Base-by-base conservation (phyloP, 2,888 invertebrate genomes). In the Cryptocephalus moraei region DNA sequence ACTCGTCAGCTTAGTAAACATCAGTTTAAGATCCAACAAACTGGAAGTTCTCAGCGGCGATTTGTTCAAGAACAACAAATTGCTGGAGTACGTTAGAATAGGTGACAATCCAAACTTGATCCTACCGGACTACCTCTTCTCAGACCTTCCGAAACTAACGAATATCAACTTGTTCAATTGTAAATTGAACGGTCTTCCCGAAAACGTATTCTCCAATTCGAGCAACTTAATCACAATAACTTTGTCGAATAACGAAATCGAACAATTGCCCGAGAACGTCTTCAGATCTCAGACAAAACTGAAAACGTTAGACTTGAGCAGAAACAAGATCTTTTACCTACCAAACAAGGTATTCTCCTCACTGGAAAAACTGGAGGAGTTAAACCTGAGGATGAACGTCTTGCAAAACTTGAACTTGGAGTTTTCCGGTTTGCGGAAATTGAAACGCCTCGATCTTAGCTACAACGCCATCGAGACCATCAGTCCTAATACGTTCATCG, bases 301-400 rank as follows among this genome's bases (percentile, higher is more conserved):
- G 8, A 73, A 75, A 56, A 77, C 77, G 54, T 72, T 91, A 49
- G 85, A 86, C 68, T 67, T 91, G 47, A 80, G 80, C 58, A 71
- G 75, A 10, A 88, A 87, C 65, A 75, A 75, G 45, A 73, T 88
- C 53, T 75, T 74, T 49, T 72, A 72, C 45, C 69, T 89, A 42
- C 76, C 80, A 0, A 64, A 74, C 8, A 75, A 78, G 55, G 73
- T 82, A 47, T 85, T 87, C 45, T 43, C 71, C 71, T 52, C 77
- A 22, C 38, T 57, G 33, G 45, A 14, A 22, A 52, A 49, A 33
- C 45, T 62, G n/a, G 45, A 53, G 39, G 44, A 50, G n/a, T 32
- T 55, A 40, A 52, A 51, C 50, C 11, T 56, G n/a, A 22, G 49
- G 49, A 31, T 42, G 10, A 52, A 56, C 43, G 14, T 47, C 14